Conservation (phyloP, 2,797 vertebrate species). For the Pangasius macronema region DNA sequence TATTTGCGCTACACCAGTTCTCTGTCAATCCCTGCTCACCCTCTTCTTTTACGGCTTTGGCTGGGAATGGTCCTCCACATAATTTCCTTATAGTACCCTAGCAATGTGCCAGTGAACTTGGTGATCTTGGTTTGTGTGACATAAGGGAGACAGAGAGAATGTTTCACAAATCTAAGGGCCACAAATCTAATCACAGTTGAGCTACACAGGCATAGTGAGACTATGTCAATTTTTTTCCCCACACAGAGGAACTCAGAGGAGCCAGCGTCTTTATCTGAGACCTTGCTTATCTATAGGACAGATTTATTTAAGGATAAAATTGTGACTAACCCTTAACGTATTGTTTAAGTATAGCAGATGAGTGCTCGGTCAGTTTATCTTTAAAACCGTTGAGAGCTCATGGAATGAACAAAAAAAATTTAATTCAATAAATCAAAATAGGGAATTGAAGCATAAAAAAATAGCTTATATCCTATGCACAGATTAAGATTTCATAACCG, state of each 20-base stretch:
- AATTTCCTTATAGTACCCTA: background rate
- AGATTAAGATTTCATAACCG: background rate
- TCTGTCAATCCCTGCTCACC: background rate
- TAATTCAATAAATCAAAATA: background rate
- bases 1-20: background rate
- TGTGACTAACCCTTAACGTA: background rate
- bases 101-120: conserved; percentile 2
- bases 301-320: background rate
- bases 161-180: background rate
- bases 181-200: background rate
- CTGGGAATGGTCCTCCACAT: background rate
- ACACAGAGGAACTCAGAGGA: background rate
- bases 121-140: background rate
- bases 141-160: background rate
- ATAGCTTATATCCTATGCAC: background rate
- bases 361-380: background rate
- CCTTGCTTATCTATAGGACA: background rate
- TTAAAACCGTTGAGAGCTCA: background rate
- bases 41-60: background rate
- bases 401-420: background rate
- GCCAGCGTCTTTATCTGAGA: background rate
- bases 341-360: background rate
- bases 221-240: background rate
- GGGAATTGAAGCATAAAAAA: background rate
- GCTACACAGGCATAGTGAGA: background rate